A percentile compares a stretch with the other conserved stretches of the same genome.
Conservation (phyloP, 2,113 vertebrate genomes). For the Elephantulus edwardii region DNA sequence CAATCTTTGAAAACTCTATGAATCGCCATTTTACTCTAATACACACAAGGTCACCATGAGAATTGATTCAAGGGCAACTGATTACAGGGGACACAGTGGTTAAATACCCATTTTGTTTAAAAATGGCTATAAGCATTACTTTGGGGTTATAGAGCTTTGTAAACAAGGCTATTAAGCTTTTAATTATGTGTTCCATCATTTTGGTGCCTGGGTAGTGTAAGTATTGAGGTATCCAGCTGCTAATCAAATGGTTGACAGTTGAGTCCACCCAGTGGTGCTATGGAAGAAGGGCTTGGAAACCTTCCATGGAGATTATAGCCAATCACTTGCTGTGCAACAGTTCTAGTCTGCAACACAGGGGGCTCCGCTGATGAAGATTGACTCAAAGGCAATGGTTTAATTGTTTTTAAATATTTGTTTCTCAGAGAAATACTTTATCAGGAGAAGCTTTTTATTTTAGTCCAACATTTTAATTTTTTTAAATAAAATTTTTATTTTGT, state of each 20-base stretch:
- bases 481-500: no score
- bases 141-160: background rate
- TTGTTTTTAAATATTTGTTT: background rate
- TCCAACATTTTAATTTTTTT: no score
- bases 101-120: background rate
- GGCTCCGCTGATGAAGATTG: background rate
- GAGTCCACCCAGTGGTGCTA: background rate
- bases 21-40: background rate
- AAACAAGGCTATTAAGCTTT: background rate
- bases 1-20: background rate
- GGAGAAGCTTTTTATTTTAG: no score
- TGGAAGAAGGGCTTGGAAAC: background rate
- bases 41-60: background rate
- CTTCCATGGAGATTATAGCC: background rate
- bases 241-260: background rate
- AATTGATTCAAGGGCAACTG: background rate
- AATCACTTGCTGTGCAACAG: background rate
- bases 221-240: background rate
- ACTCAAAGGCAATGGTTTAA: background rate
- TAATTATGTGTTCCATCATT: background rate
- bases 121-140: background rate
- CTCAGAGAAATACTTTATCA: background rate
- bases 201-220: background rate
- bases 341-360: background rate
- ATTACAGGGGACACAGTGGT: background rate